phyloP scores from a whole-genome alignment of 2,113 vertebrate species.

The Pterocles gutturalis region DNA sequence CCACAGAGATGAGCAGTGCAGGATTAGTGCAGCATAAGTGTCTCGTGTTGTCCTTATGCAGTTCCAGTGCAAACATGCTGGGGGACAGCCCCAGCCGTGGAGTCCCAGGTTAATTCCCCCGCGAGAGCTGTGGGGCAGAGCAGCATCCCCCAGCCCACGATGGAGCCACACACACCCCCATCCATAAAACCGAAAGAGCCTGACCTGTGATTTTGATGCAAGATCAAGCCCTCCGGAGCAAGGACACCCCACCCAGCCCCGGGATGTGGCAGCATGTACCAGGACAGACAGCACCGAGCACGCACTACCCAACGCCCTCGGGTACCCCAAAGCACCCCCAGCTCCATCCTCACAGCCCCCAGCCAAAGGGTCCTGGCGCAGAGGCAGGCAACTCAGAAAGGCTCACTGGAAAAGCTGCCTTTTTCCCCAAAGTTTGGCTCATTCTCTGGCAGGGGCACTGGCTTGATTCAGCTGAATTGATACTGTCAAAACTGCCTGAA shows the following conservation, averaged over 20 bases:
- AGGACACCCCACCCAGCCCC: neutral
- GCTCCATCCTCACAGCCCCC: neutral
- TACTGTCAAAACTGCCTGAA: neutral
- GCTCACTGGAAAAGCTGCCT: neutral
- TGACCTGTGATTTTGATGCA: neutral
- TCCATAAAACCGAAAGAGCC: neutral
- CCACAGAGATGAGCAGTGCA: neutral
- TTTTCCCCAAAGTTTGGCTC: neutral
- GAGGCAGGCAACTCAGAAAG: neutral
- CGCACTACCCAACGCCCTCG: neutral
- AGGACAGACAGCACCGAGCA: neutral
- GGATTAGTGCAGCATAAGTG: neutral
- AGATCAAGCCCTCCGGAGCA: accelerated
- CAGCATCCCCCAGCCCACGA: neutral
- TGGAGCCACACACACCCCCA: neutral
- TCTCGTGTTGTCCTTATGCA: neutral
- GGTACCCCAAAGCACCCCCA: neutral
- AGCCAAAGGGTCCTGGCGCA: neutral
- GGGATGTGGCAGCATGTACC: accelerated
- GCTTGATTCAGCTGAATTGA: neutral
- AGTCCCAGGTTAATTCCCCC: neutral
- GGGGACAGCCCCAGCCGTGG: neutral
- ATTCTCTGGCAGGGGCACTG: neutral
- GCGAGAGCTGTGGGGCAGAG: accelerated
- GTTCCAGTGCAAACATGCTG: neutral